Evolutionary conservation across 2,113 vertebrate species (phyloP), one percentile per base, ranked within the genome.

Genomic region (Gnathonemus echidnorhynchus): DNA sequence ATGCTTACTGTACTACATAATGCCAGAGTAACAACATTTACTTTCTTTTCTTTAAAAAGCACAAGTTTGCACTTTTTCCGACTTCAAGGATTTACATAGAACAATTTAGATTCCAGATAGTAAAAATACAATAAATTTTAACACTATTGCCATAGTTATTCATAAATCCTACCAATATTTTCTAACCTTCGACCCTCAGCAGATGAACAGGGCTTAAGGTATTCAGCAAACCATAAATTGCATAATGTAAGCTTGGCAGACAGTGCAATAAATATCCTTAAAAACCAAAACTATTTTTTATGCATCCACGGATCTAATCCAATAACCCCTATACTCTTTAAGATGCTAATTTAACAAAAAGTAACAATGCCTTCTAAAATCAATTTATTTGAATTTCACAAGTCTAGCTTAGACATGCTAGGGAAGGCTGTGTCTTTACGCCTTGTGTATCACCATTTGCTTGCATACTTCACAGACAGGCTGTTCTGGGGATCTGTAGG

Each of bases 151-250:
- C 49, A 52, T 35, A 53, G 86, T 87, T 53, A 56, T 87, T 87
- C 86, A 87, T 35, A 53, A 48, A 87, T 53, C 13, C 13, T 35
- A 56, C 27, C 49, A 56, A 10, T 85, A 85, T 48, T 24, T 85
- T 85, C 5, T 85, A 85, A 85, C 48, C 86, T 87, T 53, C 50
- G 86, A 52, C 86, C 86, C 50, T 9, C 56, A 9, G 31, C 50
- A 35, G 27, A 21, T 31, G 15, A 31, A 39, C 5, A 42, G 15
- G 35, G 35, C 74, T 80, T 80, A 80, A 80, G 15, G 35, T 80
- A 80, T 87, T 87, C 86, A 56, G 86, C 50, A 56, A 87, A 56
- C 86, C 27, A 53, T 87, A 87, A 87, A 87, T 87, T 86, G 9
- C 24, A 86, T 24, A 86, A 86, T 27, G 84, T 80, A 86, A 48